These are phyloP conservation scores for Ictalurus furcatus DNA, from an alignment of 2,113 vertebrate species.

Conservation along the genomic window DNA sequence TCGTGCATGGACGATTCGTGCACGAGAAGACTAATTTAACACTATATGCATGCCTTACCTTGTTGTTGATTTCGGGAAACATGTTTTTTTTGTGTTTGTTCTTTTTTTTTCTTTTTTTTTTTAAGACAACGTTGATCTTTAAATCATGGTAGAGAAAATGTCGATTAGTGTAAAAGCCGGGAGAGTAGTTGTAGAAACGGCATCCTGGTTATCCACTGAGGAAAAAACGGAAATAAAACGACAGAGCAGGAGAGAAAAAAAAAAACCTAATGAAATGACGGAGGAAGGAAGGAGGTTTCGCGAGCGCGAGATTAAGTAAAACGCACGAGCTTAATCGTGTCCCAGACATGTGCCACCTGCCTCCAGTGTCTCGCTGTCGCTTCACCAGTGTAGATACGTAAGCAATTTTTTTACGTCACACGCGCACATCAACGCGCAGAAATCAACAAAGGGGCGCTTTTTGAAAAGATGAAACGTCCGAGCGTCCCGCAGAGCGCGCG, in stretches of 20 bases:
- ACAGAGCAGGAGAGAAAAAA: not conserved
- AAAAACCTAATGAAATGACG: not conserved
- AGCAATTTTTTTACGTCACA: not conserved
- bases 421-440: not conserved
- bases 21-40: not conserved
- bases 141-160: not conserved
- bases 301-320: conserved; percentile 67
- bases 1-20: not conserved
- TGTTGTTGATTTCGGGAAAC: conserved; percentile 79
- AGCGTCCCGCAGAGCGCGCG: not conserved
- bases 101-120: conserved; percentile 12
- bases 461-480: not conserved
- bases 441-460: not conserved
- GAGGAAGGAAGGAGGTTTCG: conserved; percentile 53
- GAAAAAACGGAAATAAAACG: not conserved
- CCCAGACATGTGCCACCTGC: conserved; percentile 66
- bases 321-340: conserved; percentile 52
- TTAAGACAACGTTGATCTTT: conserved; percentile 28
- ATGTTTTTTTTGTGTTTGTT: conserved; percentile 49
- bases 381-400: not conserved
- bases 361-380: conserved; percentile 43
- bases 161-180: conserved; percentile 59
- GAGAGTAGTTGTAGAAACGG: not conserved
- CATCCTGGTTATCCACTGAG: conserved; percentile 17
- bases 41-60: conserved; percentile 64